phyloP scores from a whole-genome alignment of 1,140 invertebrate species.

The Myzus persicae region DNA sequence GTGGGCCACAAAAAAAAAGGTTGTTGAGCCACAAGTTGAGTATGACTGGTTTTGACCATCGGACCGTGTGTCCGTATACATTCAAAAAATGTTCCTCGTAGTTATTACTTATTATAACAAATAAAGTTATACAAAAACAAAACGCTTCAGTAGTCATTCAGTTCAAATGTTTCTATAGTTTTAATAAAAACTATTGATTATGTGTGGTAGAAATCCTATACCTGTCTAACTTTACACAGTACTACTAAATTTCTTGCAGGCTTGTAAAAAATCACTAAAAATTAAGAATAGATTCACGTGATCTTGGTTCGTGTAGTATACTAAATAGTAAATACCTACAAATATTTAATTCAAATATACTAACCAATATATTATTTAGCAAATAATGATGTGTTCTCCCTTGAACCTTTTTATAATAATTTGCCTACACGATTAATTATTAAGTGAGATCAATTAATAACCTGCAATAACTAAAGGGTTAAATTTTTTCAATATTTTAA shows the following conservation, averaged over 20 bases:
- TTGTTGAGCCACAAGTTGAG: neutral
- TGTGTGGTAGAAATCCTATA: neutral
- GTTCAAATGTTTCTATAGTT: neutral
- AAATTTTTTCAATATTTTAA: too few relatives aligned
- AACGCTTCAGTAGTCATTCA: neutral
- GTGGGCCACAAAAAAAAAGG: neutral
- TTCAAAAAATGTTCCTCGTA: neutral
- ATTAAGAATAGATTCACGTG: too few relatives aligned
- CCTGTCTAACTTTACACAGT: neutral
- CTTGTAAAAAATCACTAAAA: neutral
- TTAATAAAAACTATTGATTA: neutral
- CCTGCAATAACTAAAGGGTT: too few relatives aligned
- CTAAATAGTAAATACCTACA: too few relatives aligned
- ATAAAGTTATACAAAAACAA: neutral
- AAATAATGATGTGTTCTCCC: too few relatives aligned
- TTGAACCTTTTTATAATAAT: too few relatives aligned
- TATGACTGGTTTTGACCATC: neutral
- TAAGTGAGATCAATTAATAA: too few relatives aligned
- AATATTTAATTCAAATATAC: too few relatives aligned
- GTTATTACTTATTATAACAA: slow-evolving; percentile 1
- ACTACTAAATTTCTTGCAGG: neutral
- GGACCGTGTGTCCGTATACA: neutral
- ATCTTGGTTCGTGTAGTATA: too few relatives aligned
- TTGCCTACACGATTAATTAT: too few relatives aligned
- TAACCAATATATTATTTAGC: too few relatives aligned